Evolutionary conservation across 2,888 invertebrate genomes (phyloP).

Genomic region (Eucera pruinosa): DNA sequence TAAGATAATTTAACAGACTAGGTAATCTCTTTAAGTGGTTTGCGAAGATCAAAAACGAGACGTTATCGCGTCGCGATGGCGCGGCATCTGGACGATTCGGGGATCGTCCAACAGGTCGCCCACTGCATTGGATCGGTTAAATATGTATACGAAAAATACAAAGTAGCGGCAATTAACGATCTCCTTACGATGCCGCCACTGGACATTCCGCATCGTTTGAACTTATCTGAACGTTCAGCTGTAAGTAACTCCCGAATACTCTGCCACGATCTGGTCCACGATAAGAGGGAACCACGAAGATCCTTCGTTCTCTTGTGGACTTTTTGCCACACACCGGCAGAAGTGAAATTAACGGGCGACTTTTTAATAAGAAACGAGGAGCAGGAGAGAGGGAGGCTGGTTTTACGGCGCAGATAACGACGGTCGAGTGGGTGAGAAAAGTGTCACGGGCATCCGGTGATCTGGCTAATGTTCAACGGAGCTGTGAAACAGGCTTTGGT

Average conservation of each 20-base stretch:
- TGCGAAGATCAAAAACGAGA: constrained; percentile 52
- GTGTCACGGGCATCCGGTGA: constrained; percentile 82
- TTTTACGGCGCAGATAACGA: constrained; percentile 68
- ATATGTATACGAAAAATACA: constrained; percentile 22
- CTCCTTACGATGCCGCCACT: background rate
- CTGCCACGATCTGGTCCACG: constrained; percentile 16
- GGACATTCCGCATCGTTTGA: background rate
- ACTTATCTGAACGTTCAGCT: constrained; percentile 26
- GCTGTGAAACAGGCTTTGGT: constrained; percentile 15
- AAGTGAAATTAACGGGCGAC: constrained; percentile 60
- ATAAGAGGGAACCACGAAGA: constrained; percentile 1
- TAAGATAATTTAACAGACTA: background rate
- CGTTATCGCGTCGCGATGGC: constrained; percentile 44
- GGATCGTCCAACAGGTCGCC: constrained; percentile 11
- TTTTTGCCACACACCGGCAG: constrained; percentile 32
- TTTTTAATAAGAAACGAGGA: constrained; percentile 52
- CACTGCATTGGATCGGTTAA: constrained; percentile 19
- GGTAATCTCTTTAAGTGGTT: constrained; percentile 57
- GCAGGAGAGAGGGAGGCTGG: constrained; percentile 30
- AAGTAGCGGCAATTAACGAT: constrained; percentile 60
- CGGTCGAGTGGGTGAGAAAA: constrained; percentile 77
- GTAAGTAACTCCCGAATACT: constrained; percentile 21
- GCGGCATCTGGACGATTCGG: background rate
- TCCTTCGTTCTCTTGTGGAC: background rate
- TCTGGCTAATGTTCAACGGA: constrained; percentile 79